Evolutionary conservation across 1,140 invertebrate species (phyloP).

Genomic region (Brachionus rotundiformis): DNA sequence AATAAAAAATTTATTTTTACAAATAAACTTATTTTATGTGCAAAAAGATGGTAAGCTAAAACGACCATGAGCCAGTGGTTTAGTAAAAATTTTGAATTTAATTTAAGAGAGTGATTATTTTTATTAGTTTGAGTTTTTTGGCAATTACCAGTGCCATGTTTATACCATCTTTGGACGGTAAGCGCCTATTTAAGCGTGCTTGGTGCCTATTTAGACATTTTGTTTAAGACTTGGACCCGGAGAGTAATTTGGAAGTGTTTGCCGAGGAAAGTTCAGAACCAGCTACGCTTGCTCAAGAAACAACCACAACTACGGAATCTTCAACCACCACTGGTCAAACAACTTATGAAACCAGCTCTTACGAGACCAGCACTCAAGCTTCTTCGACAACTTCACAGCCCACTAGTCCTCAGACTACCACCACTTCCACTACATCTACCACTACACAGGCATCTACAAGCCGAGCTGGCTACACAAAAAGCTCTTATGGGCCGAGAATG

Average conservation of each 20-base stretch:
- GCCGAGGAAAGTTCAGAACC: background rate
- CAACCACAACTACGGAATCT: background rate
- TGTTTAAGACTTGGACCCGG: background rate
- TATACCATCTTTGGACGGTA: background rate
- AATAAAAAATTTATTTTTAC: background rate
- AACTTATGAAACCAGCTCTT: background rate
- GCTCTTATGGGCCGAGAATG: background rate
- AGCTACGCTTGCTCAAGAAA: background rate
- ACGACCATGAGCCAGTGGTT: background rate
- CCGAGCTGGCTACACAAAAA: background rate
- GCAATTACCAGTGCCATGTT: background rate
- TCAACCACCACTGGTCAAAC: background rate
- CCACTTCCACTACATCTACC: background rate
- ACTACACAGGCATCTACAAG: no score
- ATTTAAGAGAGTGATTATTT: background rate
- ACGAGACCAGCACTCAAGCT: background rate
- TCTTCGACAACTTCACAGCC: no score
- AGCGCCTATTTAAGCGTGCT: no score
- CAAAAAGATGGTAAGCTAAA: background rate
- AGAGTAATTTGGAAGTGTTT: background rate
- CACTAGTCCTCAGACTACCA: background rate
- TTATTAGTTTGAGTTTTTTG: constrained; percentile 6
- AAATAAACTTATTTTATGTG: background rate
- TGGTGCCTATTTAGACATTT: no score
- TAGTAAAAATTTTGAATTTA: background rate